Percentiles rank a stretch among this genome's conserved stretches.
phyloP scores from a whole-genome alignment of 2,113 vertebrate genomes.

The Synodontis membranacea region DNA sequence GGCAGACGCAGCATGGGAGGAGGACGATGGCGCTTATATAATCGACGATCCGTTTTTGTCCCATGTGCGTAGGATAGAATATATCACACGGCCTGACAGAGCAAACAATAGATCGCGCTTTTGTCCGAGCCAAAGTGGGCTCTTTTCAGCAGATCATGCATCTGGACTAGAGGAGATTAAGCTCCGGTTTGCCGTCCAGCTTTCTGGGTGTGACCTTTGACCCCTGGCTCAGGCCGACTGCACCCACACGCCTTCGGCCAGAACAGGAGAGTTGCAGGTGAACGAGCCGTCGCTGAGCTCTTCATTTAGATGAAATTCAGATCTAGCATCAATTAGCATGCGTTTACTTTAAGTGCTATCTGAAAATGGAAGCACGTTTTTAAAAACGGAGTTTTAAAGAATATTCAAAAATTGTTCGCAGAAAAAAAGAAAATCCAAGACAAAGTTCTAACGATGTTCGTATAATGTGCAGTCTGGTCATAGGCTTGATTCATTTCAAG shows the following conservation, averaged over 20 bases:
- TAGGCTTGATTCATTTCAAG: no score
- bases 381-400: not conserved
- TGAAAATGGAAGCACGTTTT: not conserved
- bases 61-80: slow-evolving; percentile 67
- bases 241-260: slow-evolving; percentile 55
- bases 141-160: slow-evolving; percentile 62
- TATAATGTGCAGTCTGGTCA: not conserved
- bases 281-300: slow-evolving; percentile 12
- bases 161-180: slow-evolving; percentile 68
- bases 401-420: not conserved
- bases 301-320: not conserved
- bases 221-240: slow-evolving; percentile 16
- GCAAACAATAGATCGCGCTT: slow-evolving; percentile 70
- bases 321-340: not conserved
- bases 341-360: not conserved
- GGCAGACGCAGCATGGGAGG: slow-evolving; percentile 58
- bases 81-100: slow-evolving; percentile 74
- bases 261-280: slow-evolving; percentile 54
- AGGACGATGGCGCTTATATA: slow-evolving; percentile 64
- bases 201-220: slow-evolving; percentile 57
- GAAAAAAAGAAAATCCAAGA: no score
- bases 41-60: slow-evolving; percentile 71
- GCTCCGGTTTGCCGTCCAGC: slow-evolving; percentile 55
- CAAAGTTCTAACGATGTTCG: not conserved
- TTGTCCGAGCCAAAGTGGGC: slow-evolving; percentile 63